Base-by-base conservation (phyloP, 2,888 invertebrate genomes). In the Odontocolon sp. region DNA sequence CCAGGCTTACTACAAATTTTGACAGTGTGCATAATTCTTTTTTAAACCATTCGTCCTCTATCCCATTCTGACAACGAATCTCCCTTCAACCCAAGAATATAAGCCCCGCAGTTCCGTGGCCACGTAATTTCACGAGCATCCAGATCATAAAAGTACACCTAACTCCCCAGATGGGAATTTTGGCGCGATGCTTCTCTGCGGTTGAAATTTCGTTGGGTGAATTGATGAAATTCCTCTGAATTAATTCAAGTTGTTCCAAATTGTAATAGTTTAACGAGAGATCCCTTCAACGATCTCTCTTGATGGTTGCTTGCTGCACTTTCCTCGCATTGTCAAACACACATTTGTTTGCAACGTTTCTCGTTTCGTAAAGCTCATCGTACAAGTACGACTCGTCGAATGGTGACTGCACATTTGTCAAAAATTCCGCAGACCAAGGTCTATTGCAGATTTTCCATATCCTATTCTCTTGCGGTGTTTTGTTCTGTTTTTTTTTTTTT, bases 181-280 rank as follows among this genome's bases (percentile, higher is more conserved):
- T 54, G 31, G 36, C 38, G 38, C 9, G 28, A 36, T 40, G 38
- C 26, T 47, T 31, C 40, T 18, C 28, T 0, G 11, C 18, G 8
- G 23, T 18, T 9, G 8, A 36, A 11, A 63, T 42, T 63, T 54
- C 63, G 56, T 57, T 57, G 26, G 28, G 11, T 54, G 63, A 63
- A 74, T 68, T 74, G 74, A 74, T 68, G 63, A 74, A 68, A 68
- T 74, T 74, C 47, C 47, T 56, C 14, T 14, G 38, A 45, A 45
- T 56, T 45, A 14, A 74, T 67, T 67, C 50, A 11, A 45, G 54
- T 31, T 52, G 40, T 63, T 52, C 42, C 26, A 26, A 6, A 63
- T 64, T 50, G 72, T 47, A 38, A 40, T 56, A 8, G 11, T 52
- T 45, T 45, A 42, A 33, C 18, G 40, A 9, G 9, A 23, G 11